Evolutionary conservation across 2,888 invertebrate genomes (phyloP).

Genomic region (Ophion costatus): DNA sequence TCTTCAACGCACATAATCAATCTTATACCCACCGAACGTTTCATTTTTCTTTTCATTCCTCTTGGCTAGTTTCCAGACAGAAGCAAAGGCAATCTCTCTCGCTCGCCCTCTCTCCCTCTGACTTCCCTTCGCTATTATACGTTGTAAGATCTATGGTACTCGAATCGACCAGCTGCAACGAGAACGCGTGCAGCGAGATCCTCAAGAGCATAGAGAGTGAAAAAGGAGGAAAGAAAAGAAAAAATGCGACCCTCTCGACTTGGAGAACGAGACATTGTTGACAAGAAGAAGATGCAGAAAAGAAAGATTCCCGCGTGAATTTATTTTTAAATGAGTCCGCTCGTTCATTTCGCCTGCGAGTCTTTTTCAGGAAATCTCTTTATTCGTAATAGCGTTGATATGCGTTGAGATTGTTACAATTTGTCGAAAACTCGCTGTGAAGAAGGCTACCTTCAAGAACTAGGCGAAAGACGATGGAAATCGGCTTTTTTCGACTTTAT

Average conservation of each 20-base stretch:
- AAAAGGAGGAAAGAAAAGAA: neutral
- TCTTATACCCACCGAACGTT: conserved; percentile 59
- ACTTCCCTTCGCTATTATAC: conserved; percentile 16
- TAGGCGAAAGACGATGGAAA: neutral
- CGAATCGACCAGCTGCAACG: conserved; percentile 40
- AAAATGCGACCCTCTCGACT: conserved; percentile 32
- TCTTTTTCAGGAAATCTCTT: neutral
- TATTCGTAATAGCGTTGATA: neutral
- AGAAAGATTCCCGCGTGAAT: conserved; percentile 2
- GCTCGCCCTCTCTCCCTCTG: conserved; percentile 11
- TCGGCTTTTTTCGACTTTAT: neutral
- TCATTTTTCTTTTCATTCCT: conserved; percentile 53
- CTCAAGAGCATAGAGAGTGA: conserved; percentile 8
- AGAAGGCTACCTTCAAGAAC: neutral
- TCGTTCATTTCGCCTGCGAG: neutral
- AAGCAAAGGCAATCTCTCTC: conserved; percentile 18
- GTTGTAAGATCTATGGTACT: conserved; percentile 11
- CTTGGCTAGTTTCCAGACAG: conserved; percentile 58
- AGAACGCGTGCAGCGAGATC: conserved; percentile 12
- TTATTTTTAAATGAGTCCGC: conserved; percentile 32
- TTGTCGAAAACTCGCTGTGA: neutral
- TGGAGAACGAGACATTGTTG: conserved; percentile 20
- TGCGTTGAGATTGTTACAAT: neutral
- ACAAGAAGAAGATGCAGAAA: neutral
- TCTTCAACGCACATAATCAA: conserved; percentile 49